Base-by-base conservation (phyloP, 2,888 invertebrate species). In the Leptothorax acervorum region DNA sequence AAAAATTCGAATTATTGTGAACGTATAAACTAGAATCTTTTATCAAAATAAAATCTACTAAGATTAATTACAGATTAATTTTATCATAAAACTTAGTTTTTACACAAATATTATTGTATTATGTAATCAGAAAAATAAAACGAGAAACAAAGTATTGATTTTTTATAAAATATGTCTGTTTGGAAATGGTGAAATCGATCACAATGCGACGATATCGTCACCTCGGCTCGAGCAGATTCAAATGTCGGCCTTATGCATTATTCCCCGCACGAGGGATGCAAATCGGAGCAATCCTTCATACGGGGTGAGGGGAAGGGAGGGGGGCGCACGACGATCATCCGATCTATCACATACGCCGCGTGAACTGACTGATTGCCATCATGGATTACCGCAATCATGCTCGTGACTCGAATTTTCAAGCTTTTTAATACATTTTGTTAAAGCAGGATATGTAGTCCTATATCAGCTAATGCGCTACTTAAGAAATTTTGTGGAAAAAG, bases 211-310 rank as follows among this genome's bases (percentile, higher is more conserved):
- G 83, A 85, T 86, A 87, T 75, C 81, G 86, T 79, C 75, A 83
- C 68, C 63, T 71, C 84, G 84, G 85, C 82, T 86, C 73, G 63
- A 75, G 71, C 68, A 85, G 84, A 76, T 83, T 65, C 55, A 62
- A 83, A 73, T 55, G 66, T 62, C 35, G 66, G 45, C 66, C 83
- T 68, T 89, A 90, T 91, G 84, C 86, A 87, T 90, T 93, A 94
- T 94, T 94, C 94, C 87, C 81, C 88, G 91, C 94, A 93, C 94
- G 94, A 87, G 90, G 88, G 88, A 94, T 93, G 94, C 92, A 93
- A 93, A 94, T 94, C 90, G 87, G 79, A 81, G 79, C 91, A 91
- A 93, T 94, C 93, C 90, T 90, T 93, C 91, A 91, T 85, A 79
- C 85, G 82, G 83, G 70, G 82, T 83, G 88, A 86, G 42, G 42